Base-by-base conservation (phyloP, 2,797 vertebrate genomes). In the Thalassophryne amazonica region DNA sequence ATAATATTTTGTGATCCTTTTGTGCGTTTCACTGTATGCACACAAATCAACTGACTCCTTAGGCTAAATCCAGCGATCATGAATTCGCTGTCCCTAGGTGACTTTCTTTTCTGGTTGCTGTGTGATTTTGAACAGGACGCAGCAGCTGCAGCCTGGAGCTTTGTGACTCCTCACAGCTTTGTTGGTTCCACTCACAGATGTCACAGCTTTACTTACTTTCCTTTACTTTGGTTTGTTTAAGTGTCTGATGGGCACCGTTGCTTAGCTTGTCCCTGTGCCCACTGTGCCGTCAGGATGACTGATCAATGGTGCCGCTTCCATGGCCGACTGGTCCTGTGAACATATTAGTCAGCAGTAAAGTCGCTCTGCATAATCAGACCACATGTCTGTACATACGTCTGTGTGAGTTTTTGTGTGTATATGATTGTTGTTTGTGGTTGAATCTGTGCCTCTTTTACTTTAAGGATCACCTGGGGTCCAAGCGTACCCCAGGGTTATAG, bases 221-320 rank as follows among this genome's bases (percentile, higher is more conserved):
- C 2, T 21, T 7, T 12, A 2, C 4, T 4, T 49, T 23, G 23
- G 54, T 56, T 51, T 57, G 48, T 60, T 45, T 46, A 15, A 43
- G 18, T 58, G 60, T 59, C 66, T 52, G 68, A 37, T 41, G 49
- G 59, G 53, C 65, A 67, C 74, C 58, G 34, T 25, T 29, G 61
- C 50, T 68, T 68, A 55, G 73, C 70, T 8, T 30, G 40, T 49
- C 64, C 52, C 63, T 13, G 30, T 46, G 51, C 64, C 34, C 30
- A 34, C 27, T 25, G 17, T 37, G 23, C 15, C 23, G 42, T 56
- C 51, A 35, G 52, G 41, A 42, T 67, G 60, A 67, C 47, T 57
- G 60, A 61, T 74, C 56, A 62, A 55, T 43, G 64, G 30, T 80
- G 51, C 35, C 12, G 27, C 55, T 25, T 49, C 49, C 22, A 35